These are phyloP conservation scores for Rhagophthalmus giganteus DNA, from an alignment of 2,888 invertebrate species.

Conservation along the genomic window DNA sequence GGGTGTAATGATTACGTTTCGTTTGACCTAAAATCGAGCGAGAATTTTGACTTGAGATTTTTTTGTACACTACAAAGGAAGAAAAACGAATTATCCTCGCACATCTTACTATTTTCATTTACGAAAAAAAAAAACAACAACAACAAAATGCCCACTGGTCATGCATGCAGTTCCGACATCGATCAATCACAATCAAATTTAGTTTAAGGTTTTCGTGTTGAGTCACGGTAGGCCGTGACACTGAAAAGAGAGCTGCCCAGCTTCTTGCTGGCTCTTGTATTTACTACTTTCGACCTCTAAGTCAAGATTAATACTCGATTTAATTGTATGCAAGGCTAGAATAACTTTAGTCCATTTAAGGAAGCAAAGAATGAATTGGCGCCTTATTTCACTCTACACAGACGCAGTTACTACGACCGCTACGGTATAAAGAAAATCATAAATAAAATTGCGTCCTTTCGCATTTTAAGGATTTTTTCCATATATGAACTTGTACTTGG, in stretches of 20 bases:
- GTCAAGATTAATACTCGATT: conserved; percentile 12
- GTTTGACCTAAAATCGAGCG: no score
- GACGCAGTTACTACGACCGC: conserved; percentile 13
- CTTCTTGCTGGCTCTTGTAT: conserved; percentile 2
- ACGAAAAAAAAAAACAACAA: no score
- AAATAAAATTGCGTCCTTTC: conserved; percentile 23
- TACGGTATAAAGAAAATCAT: conserved; percentile 13
- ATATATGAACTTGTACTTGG: conserved; percentile 26
- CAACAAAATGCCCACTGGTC: no score
- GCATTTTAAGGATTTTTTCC: conserved; percentile 22
- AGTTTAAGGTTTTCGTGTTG: conserved; percentile 20
- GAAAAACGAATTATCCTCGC: no score
- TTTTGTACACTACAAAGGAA: no score
- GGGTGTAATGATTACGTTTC: no score
- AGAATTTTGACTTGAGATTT: no score
- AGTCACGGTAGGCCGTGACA: conserved; percentile 14
- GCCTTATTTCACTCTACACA: conserved; percentile 19
- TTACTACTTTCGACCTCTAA: conserved; percentile 20
- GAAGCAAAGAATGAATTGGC: conserved; percentile 24
- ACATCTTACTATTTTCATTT: no score
- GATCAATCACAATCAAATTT: conserved; percentile 19
- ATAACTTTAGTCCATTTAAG: conserved; percentile 26
- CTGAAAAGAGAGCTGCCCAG: background rate
- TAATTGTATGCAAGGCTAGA: conserved; percentile 27
- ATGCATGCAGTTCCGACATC: background rate